Evolutionary conservation across 2,888 invertebrate genomes (phyloP).

Genomic region (Petrolisthes manimaculis): DNA sequence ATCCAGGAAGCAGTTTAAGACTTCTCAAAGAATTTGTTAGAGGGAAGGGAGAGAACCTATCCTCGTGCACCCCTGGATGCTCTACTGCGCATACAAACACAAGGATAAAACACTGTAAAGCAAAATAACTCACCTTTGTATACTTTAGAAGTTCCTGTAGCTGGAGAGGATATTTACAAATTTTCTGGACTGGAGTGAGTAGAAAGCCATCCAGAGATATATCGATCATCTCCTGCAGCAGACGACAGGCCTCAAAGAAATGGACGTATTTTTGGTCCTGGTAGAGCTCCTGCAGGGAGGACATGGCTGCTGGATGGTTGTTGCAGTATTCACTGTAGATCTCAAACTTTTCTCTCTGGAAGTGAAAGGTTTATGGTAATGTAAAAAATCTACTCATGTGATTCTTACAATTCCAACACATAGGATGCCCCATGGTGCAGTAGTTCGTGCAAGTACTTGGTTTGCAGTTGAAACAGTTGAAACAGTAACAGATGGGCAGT

Average conservation of each 20-base stretch:
- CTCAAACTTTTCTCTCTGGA: constrained; percentile 81
- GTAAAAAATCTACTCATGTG: background rate
- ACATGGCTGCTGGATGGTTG: constrained; percentile 84
- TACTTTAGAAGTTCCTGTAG: constrained; percentile 85
- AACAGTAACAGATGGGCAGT: too few relatives aligned
- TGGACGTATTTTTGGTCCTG: constrained; percentile 78
- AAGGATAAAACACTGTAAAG: too few relatives aligned
- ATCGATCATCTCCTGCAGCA: constrained; percentile 84
- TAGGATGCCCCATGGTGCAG: too few relatives aligned
- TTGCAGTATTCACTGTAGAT: constrained; percentile 91
- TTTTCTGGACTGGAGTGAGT: constrained; percentile 87
- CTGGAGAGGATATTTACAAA: constrained; percentile 90
- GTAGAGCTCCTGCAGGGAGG: constrained; percentile 79
- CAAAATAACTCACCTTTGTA: constrained; percentile 71
- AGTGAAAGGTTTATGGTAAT: constrained; percentile 57
- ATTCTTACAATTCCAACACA: too few relatives aligned
- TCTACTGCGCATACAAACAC: too few relatives aligned
- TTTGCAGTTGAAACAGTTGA: too few relatives aligned
- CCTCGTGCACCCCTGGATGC: too few relatives aligned
- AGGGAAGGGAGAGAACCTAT: too few relatives aligned
- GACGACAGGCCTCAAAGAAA: constrained; percentile 85
- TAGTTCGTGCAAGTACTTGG: too few relatives aligned
- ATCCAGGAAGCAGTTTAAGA: too few relatives aligned
- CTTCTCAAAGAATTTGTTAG: too few relatives aligned
- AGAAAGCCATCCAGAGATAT: constrained; percentile 88